Conservation (phyloP, 2,113 vertebrate genomes). For the Eurystomus gularis region DNA sequence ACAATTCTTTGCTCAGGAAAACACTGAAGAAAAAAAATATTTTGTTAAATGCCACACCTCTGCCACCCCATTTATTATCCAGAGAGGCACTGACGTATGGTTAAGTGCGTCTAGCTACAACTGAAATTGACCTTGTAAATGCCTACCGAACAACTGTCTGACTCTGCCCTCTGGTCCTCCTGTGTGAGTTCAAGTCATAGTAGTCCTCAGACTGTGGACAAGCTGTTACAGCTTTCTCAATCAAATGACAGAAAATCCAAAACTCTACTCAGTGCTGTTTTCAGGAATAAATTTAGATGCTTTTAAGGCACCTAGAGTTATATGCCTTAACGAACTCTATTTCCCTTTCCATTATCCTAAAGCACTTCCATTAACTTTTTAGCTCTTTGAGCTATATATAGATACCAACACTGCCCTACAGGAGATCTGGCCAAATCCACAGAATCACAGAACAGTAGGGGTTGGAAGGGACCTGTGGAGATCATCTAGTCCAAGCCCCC, state of each 20-base stretch:
- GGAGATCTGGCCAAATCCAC: not conserved
- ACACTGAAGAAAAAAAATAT: not conserved
- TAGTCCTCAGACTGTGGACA: not conserved
- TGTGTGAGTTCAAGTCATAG: not conserved
- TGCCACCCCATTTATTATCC: not conserved
- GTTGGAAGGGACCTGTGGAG: not conserved
- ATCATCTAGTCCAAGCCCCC: not conserved
- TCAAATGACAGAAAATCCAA: not conserved
- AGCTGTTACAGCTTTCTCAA: not conserved
- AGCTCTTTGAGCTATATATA: not conserved
- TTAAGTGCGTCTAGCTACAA: not conserved
- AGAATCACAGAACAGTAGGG: not conserved
- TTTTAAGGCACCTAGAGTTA: not conserved
- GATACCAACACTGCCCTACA: not conserved
- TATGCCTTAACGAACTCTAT: not conserved
- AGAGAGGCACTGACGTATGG: not conserved
- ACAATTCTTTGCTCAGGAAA: not conserved
- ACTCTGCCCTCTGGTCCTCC: not conserved
- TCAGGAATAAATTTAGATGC: not conserved
- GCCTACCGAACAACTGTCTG: not conserved
- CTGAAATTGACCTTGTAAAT: not conserved
- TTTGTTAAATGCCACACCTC: not conserved
- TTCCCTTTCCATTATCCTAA: not conserved
- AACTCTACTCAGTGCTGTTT: not conserved
- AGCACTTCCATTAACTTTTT: not conserved